Evolutionary conservation across 2,888 invertebrate genomes (phyloP), one percentile per base, ranked within the genome.

Genomic region (Sminthurinus aureus): DNA sequence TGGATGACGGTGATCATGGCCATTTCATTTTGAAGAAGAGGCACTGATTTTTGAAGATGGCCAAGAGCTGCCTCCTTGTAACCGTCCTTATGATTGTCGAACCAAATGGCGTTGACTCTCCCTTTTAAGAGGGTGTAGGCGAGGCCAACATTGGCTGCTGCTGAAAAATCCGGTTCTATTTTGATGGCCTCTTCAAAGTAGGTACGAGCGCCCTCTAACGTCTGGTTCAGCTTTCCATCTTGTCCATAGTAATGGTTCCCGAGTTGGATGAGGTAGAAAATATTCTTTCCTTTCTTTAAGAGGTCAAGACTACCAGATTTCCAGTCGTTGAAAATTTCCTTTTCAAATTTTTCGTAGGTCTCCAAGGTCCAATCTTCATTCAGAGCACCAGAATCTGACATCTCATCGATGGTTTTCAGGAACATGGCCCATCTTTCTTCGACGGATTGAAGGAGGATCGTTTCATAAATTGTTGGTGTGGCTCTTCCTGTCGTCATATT

Each of bases 351-450:
- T 6, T 13, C n/a, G 8, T 18, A 6, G 6, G 15, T 20, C 20
- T 67, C 67, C 6, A 67, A 67, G 6, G 6, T 67, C 8, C n/a
- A 11, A 58, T 73, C 74, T 22, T 81, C 64, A 9, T 8, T 15
- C n/a, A 52, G 11, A 4, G 83, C 82, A 18, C 15, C 20, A 15
- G 50, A 22, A 0, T 50, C 4, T 8, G n/a, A 18, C 20, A 83
- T 84, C 8, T 8, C n/a, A 69, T 85, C 85, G 0, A 85, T 2
- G 67, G 69, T 71, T 18, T 38, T 71, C 8, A 85, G 52, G 22
- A 85, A 85, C 51, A 84, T 76, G 20, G 85, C 85, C 85, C 85
- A 85, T 38, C 74, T 13, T 50, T 85, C 83, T 81, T 85, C 85
- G 15, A 85, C 11, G 2, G 85, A 76, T 66, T 77, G 81, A 1